phyloP scores from a whole-genome alignment of 2,113 vertebrate species.

The Mustela lutreola region DNA sequence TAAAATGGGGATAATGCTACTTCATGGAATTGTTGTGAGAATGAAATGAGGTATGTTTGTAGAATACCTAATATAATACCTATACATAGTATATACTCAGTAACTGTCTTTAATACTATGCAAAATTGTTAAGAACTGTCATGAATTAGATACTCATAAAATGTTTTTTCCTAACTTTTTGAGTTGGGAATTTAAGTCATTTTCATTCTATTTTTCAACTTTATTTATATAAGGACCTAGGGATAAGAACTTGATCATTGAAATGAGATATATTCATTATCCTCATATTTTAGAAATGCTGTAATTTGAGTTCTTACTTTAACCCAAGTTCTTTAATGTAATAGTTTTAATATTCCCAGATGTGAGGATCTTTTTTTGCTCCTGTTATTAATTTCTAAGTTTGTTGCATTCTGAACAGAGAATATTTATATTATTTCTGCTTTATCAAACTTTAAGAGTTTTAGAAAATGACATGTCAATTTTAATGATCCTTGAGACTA shows the following conservation, averaged over 20 bases:
- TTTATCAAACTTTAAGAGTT: no score
- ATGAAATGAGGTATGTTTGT: not conserved
- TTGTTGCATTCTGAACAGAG: no score
- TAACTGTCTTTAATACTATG: not conserved
- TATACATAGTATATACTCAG: not conserved
- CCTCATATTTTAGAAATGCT: no score
- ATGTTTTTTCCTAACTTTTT: not conserved
- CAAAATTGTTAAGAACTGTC: not conserved
- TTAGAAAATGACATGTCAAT: no score
- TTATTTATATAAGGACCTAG: not conserved
- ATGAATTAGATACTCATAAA: not conserved
- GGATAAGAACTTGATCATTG: not conserved
- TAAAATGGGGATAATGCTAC: not conserved
- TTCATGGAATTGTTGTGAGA: not conserved
- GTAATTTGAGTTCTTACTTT: no score
- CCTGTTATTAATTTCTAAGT: no score
- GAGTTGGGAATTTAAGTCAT: not conserved
- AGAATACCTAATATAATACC: not conserved
- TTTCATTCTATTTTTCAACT: not conserved
- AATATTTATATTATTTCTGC: no score
- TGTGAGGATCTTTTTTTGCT: no score
- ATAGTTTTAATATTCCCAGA: no score
- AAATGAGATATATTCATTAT: not conserved
- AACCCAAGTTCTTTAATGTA: no score
- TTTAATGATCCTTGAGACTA: no score